phyloP scores from a whole-genome alignment of 30 jellyfish, hydroid and myxozoan genomes.

The Turritopsis rubra region DNA sequence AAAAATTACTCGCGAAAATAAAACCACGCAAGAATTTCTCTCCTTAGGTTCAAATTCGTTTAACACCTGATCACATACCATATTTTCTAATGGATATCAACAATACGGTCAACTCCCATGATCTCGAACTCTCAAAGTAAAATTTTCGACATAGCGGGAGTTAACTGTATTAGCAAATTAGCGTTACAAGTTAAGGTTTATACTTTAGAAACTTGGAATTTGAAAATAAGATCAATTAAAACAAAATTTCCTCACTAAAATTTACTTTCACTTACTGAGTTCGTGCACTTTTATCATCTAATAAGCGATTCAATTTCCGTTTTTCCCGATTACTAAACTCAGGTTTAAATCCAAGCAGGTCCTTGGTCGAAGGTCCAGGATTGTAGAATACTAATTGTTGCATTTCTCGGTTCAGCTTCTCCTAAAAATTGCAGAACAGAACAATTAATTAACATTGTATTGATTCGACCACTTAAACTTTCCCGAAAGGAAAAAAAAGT shows the following conservation, averaged over 20 bases:
- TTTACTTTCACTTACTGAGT: not conserved
- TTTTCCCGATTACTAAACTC: constrained; percentile 93
- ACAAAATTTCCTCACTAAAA: not conserved
- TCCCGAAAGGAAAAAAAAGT: too few species aligned
- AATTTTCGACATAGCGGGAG: too few species aligned
- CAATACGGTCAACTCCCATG: too few species aligned
- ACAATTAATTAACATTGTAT: not conserved
- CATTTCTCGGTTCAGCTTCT: constrained; percentile 51
- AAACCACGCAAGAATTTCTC: too few species aligned
- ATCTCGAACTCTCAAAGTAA: not conserved
- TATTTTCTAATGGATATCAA: too few species aligned
- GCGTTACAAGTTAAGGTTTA: too few species aligned
- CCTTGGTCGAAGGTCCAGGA: constrained; percentile 90
- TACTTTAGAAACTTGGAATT: too few species aligned
- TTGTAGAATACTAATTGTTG: constrained; percentile 70
- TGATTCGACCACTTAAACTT: not conserved
- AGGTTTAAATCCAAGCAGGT: constrained; percentile 72
- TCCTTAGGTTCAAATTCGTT: too few species aligned
- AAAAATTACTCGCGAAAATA: too few species aligned
- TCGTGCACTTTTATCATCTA: constrained; percentile 46
- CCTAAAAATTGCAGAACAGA: not conserved
- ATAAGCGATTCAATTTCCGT: constrained; percentile 65
- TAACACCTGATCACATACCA: too few species aligned
- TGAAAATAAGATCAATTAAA: not conserved
- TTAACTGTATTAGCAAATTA: too few species aligned